Conservation (phyloP, 2,113 vertebrate genomes). For the Brachirus orientalis region DNA sequence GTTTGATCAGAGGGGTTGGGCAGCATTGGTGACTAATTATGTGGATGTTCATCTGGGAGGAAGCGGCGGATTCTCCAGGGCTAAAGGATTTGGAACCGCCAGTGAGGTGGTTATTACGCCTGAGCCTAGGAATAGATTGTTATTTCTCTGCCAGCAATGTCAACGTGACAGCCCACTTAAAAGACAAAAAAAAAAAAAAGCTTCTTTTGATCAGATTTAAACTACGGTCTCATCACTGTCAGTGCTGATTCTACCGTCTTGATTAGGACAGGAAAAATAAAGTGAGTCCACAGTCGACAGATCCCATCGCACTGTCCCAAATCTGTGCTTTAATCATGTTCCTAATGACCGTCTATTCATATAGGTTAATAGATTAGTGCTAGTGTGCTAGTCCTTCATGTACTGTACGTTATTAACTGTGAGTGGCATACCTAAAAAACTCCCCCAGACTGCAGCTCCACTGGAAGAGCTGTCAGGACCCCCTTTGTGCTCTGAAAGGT, state of each 20-base stretch:
- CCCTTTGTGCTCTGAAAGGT: slow-evolving; percentile 7
- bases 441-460: slow-evolving; percentile 11
- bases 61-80: slow-evolving; percentile 47
- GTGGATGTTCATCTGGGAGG: slow-evolving; percentile 29
- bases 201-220: slow-evolving; percentile 55
- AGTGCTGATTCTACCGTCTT: not conserved
- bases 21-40: slow-evolving; percentile 56
- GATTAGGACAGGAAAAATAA: no score
- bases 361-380: no score
- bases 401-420: not conserved
- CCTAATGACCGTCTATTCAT: no score
- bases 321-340: no score
- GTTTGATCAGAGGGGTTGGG: slow-evolving; percentile 58
- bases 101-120: slow-evolving; percentile 33
- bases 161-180: slow-evolving; percentile 20
- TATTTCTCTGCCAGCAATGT: slow-evolving; percentile 41
- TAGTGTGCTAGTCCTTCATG: no score
- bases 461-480: slow-evolving; percentile 12
- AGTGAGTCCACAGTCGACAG: no score
- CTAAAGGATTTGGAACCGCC: slow-evolving; percentile 22
- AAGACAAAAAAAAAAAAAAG: slow-evolving; percentile 7
- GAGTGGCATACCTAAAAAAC: not conserved
- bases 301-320: no score
- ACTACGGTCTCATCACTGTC: slow-evolving; percentile 3
- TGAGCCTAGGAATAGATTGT: slow-evolving; percentile 35